Evolutionary conservation across 2,888 invertebrate species (phyloP), one percentile per base, ranked within the genome.

Genomic region (Mellilla xanthometata): DNA sequence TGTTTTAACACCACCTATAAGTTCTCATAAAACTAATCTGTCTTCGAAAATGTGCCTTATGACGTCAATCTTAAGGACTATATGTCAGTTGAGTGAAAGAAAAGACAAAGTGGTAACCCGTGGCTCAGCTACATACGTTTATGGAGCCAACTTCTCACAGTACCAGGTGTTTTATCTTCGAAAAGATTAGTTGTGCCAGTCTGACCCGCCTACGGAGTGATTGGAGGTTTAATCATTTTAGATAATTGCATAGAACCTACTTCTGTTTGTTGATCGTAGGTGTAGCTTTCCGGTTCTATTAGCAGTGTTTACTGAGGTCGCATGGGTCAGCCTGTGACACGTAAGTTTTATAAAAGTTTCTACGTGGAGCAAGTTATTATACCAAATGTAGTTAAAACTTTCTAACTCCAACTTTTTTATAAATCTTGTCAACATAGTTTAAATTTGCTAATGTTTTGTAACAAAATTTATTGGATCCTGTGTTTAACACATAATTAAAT

Each of bases 101-200:
- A 36, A n/a, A 29, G 7, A 12, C 12, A 2, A 10, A n/a, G 28
- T 28, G 29, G 4, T 8, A 19, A 48, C 57, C 40, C 53, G 24
- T 43, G 53, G 44, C 53, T 58, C 54, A 65, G 67, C 63, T 40
- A 24, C 53, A 62, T 60, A 26, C 35, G 62, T 64, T 75, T 65
- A 68, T 62, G 65, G 54, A 66, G 69, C 69, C 53, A 68, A 70
- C 71, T 79, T 80, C 81, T 81, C 81, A 80, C 81, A 82, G 79
- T 74, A 77, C 79, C 79, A 85, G 81, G 81, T 84, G 83, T 75
- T 77, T 78, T 48, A 48, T 48, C 47, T 48, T 26, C 1, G 22
- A 19, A 38, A 19, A 39, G 38, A 48, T 48, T 42, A 42, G 28
- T 27, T 32, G 28, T 6, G 31, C 11, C 12, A 31, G 10, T 10